phyloP scores from a whole-genome alignment of 1,140 invertebrate species.

The Nixonia krombeini region DNA sequence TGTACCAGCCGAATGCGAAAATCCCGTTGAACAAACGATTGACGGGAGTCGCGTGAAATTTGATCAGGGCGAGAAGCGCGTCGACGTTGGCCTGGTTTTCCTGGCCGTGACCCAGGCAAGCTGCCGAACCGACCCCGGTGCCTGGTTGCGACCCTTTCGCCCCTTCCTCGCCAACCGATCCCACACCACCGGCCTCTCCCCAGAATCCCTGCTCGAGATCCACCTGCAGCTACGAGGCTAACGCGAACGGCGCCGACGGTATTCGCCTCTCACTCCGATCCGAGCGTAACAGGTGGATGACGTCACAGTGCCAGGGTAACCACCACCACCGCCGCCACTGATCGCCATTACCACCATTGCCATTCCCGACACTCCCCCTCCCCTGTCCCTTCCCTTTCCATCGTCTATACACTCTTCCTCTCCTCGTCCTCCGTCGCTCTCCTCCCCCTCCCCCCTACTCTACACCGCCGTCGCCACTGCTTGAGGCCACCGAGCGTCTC shows the following conservation, averaged over 20 bases:
- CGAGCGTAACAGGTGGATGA: slow-evolving; percentile 69
- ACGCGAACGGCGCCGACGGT: no score
- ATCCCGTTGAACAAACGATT: no score
- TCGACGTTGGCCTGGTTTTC: slow-evolving; percentile 60
- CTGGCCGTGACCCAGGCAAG: slow-evolving; percentile 64
- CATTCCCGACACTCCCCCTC: no score
- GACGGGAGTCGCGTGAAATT: neutral
- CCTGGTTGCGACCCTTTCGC: slow-evolving; percentile 23
- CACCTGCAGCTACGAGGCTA: no score
- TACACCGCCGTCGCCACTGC: slow-evolving; percentile 2
- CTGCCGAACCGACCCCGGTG: slow-evolving; percentile 40
- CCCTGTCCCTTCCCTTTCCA: no score
- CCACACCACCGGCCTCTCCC: slow-evolving; percentile 10
- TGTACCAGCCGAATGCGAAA: no score
- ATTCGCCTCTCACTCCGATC: slow-evolving; percentile 17
- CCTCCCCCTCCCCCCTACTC: slow-evolving; percentile 5
- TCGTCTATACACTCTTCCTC: no score
- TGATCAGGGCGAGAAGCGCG: slow-evolving; percentile 1
- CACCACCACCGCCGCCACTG: slow-evolving; percentile 26
- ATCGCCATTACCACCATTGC: no score
- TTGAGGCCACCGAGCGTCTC: no score
- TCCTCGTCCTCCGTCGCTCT: neutral
- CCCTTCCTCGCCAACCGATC: slow-evolving; percentile 7
- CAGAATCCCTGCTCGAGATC: slow-evolving; percentile 27
- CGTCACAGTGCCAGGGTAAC: slow-evolving; percentile 58